Evolutionary conservation across 2,888 invertebrate species (phyloP).

Genomic region (Gastracanthus pulcherrimus): DNA sequence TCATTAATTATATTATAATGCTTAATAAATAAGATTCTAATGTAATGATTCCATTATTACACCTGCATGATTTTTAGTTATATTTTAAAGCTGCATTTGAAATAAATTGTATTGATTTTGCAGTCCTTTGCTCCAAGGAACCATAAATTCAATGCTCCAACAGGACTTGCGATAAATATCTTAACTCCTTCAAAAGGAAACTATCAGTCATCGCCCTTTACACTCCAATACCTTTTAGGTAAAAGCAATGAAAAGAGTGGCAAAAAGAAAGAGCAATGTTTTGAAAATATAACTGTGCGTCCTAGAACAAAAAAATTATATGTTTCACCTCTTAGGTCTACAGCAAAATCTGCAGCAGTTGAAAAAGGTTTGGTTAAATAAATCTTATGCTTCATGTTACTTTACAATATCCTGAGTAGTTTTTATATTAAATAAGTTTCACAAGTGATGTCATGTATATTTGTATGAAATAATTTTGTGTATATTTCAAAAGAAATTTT

Average conservation of each 20-base stretch:
- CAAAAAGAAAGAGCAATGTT: not conserved
- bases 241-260: not conserved
- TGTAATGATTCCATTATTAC: too few relatives aligned
- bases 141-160: slow-evolving; percentile 34
- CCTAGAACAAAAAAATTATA: not conserved
- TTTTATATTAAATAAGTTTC: too few relatives aligned
- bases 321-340: not conserved
- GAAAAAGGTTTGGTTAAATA: too few relatives aligned
- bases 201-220: not conserved
- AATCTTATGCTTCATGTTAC: too few relatives aligned
- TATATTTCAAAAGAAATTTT: too few relatives aligned
- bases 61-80: not conserved
- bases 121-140: slow-evolving; percentile 41
- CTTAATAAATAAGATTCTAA: too few relatives aligned
- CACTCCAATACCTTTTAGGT: not conserved
- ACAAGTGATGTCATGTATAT: too few relatives aligned
- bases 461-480: too few relatives aligned
- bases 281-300: slow-evolving; percentile 5
- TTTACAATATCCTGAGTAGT: too few relatives aligned
- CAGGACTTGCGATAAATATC: not conserved
- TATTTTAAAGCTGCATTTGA: not conserved
- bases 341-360: too few relatives aligned
- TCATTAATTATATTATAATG: too few relatives aligned
- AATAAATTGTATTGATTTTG: not conserved
- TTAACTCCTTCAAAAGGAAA: not conserved